These are phyloP conservation scores for Lates calcarifer DNA, from an alignment of 2,113 vertebrate species.

Conservation along the genomic window DNA sequence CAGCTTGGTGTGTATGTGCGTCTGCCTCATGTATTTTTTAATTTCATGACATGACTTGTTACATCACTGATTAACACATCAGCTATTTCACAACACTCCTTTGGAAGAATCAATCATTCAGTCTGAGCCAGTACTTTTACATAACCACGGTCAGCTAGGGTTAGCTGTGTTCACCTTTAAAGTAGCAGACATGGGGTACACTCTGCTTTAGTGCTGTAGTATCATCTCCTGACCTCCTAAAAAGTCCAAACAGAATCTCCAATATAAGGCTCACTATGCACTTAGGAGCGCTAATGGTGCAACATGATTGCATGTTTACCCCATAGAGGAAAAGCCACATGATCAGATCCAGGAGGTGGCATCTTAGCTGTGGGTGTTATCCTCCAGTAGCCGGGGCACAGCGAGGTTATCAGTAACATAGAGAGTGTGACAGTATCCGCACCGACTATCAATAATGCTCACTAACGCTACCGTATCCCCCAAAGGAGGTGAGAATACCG, in stretches of 20 bases:
- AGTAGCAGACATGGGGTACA: too few relatives aligned
- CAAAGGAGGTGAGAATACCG: constrained; percentile 44
- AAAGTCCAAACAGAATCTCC: neutral
- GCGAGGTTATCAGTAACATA: constrained; percentile 67
- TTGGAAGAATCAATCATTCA: constrained; percentile 23
- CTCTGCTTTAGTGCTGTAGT: neutral
- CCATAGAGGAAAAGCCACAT: neutral
- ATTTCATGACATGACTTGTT: neutral
- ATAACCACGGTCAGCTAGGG: neutral
- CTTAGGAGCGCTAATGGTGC: constrained; percentile 13
- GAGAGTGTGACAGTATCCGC: constrained; percentile 63
- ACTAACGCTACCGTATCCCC: constrained; percentile 36
- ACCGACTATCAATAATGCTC: constrained; percentile 56
- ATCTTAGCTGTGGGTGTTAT: constrained; percentile 44
- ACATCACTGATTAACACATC: constrained; percentile 26
- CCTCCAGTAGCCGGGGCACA: constrained; percentile 46
- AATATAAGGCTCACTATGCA: neutral
- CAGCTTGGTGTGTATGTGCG: neutral
- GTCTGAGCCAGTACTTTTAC: neutral
- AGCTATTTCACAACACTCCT: neutral
- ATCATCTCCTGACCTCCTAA: neutral
- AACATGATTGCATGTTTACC: neutral
- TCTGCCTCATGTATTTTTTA: neutral
- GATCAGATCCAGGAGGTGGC: constrained; percentile 27
- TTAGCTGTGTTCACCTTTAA: neutral